Evolutionary conservation across 2,888 invertebrate species (phyloP).

Genomic region (Bursaphelenchus okinawaensis): DNA sequence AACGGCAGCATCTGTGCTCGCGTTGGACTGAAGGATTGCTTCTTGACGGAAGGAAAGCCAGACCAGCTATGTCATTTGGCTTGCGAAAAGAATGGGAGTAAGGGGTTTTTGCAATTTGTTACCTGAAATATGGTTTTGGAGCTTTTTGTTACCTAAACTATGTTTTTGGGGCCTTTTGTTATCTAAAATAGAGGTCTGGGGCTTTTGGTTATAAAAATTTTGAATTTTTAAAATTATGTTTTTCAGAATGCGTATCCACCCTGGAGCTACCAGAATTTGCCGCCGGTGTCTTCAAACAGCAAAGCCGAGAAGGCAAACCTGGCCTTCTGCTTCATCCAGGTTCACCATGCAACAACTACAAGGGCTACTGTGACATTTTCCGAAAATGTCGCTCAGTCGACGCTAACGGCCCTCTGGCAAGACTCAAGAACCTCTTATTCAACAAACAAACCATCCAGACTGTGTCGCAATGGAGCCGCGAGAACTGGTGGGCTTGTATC

Average conservation of each 20-base stretch:
- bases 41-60: slow-evolving; percentile 70
- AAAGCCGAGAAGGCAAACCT: slow-evolving; percentile 40
- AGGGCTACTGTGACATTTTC: slow-evolving; percentile 95
- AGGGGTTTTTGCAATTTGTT: slow-evolving; percentile 21
- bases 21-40: slow-evolving; percentile 90
- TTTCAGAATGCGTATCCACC: slow-evolving; percentile 49
- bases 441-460: slow-evolving; percentile 52
- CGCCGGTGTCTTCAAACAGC: slow-evolving; percentile 40
- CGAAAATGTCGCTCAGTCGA: slow-evolving; percentile 95
- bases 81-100: slow-evolving; percentile 64
- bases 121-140: too few relatives aligned
- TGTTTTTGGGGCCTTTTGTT: slow-evolving; percentile 1
- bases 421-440: slow-evolving; percentile 78
- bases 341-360: slow-evolving; percentile 94
- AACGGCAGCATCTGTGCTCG: slow-evolving; percentile 88
- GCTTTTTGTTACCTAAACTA: too few relatives aligned
- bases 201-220: slow-evolving; percentile 6
- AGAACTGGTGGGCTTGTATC: slow-evolving; percentile 90
- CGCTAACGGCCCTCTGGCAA: slow-evolving; percentile 92
- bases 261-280: slow-evolving; percentile 51
- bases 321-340: slow-evolving; percentile 72
- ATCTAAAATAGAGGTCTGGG: too few relatives aligned
- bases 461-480: slow-evolving; percentile 61
- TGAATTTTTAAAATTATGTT: slow-evolving; percentile 3
- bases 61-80: slow-evolving; percentile 84